Evolutionary conservation across 2,888 invertebrate species (phyloP).

Genomic region (Tetropium fuscum): DNA sequence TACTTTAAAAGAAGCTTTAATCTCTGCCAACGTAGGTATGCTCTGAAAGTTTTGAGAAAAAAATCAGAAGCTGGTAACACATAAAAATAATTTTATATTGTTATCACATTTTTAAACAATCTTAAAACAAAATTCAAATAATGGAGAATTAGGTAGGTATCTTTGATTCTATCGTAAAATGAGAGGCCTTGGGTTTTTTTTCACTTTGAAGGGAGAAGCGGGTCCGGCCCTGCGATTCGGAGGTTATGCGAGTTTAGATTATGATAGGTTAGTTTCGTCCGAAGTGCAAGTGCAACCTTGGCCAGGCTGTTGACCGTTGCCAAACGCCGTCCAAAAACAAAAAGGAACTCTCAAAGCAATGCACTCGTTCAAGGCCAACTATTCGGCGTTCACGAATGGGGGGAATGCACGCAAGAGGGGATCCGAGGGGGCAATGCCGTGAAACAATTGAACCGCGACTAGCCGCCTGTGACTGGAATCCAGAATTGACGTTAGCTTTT

Average conservation of each 20-base stretch:
- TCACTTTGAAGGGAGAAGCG: neutral
- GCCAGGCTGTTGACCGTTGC: constrained; percentile 67
- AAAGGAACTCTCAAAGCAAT: constrained; percentile 66
- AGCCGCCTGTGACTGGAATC: constrained; percentile 66
- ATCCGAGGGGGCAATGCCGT: constrained; percentile 56
- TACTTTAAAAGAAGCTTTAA: too few species aligned
- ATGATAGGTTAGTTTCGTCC: constrained; percentile 65
- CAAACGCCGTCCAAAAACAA: constrained; percentile 66
- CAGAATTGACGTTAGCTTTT: constrained; percentile 64
- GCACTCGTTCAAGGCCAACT: constrained; percentile 67
- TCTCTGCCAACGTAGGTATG: too few species aligned
- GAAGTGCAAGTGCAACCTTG: constrained; percentile 61
- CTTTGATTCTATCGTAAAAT: too few species aligned
- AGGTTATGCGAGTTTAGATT: constrained; percentile 62
- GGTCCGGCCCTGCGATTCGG: constrained; percentile 49
- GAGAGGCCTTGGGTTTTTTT: too few species aligned
- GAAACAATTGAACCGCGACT: constrained; percentile 67
- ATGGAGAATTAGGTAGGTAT: too few species aligned
- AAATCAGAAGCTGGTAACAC: too few species aligned
- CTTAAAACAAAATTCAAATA: too few species aligned
- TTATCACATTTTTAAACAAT: too few species aligned
- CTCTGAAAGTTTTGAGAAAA: too few species aligned
- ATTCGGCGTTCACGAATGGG: constrained; percentile 61
- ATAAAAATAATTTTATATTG: too few species aligned
- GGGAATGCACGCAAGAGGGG: constrained; percentile 49